Evolutionary conservation across 2,888 invertebrate species (phyloP), one percentile per base, ranked within the genome.

Genomic region (Crematogaster levior): DNA sequence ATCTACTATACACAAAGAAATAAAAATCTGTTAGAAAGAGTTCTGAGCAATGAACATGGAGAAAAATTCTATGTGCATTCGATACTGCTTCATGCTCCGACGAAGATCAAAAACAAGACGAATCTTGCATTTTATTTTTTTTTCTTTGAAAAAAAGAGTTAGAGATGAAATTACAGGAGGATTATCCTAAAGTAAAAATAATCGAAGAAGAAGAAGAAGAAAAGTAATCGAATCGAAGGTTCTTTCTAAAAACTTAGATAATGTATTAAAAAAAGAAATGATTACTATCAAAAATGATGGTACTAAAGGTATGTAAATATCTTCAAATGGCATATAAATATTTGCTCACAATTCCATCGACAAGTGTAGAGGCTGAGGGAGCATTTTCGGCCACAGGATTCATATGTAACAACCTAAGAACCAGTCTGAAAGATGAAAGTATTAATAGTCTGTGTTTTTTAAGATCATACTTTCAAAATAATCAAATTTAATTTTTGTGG

Each of bases 101-200:
- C 5, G 24, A 81, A 74, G 37, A 66, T 6, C n/a, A n/a, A n/a
- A n/a, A n/a, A n/a, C 56, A 77, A 65, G 53, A 77, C 18, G 10
- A 30, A 65, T n/a, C 37, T 10, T 37, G 37, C 10, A 61, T 21
- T 82, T 63, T 82, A 40, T 60, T 66, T 21, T 74, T 82, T n/a
- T n/a, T n/a, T n/a, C n/a, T n/a, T n/a, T n/a, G n/a, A 51, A 1
- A 85, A 68, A 79, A 84, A 72, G 81, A 85, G 56, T 85, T 85
- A 85, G 82, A 85, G 63, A 53, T 48, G 43, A 82, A 85, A 66
- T 80, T 85, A 18, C 84, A 75, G 58, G 75, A 68, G 9, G 74
- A n/a, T n/a, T n/a, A n/a, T n/a, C n/a, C n/a, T n/a, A n/a, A n/a
- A n/a, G n/a, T n/a, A n/a, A n/a, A n/a, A n/a, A n/a, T n/a, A n/a